Evolutionary conservation across 1,140 invertebrate genomes (phyloP).

Genomic region (Tetramorium alpestre): DNA sequence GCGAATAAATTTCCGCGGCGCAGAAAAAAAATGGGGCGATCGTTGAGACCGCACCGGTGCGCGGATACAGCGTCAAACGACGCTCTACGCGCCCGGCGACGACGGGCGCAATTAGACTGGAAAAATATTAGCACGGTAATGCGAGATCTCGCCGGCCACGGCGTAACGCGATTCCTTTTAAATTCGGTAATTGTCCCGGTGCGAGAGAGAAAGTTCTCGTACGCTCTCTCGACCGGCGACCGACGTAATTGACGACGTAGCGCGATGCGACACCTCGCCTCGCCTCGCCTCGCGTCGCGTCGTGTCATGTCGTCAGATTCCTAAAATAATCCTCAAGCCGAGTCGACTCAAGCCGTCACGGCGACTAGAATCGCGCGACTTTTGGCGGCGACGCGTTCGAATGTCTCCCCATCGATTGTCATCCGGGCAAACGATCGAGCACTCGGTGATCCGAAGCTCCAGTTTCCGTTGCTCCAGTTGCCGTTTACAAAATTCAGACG

Average conservation of each 20-base stretch:
- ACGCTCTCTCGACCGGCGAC: background rate
- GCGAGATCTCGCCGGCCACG: slow-evolving; percentile 52
- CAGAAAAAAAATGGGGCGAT: slow-evolving; percentile 53
- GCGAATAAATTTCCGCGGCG: slow-evolving; percentile 59
- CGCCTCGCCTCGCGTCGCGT: slow-evolving; percentile 13
- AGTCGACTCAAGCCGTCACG: slow-evolving; percentile 3
- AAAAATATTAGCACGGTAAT: slow-evolving; percentile 74
- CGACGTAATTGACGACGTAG: slow-evolving; percentile 36
- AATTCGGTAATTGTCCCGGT: slow-evolving; percentile 71
- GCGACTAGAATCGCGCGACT: slow-evolving; percentile 1
- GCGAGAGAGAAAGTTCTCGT: slow-evolving; percentile 49
- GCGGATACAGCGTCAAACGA: background rate
- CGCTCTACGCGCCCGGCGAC: background rate
- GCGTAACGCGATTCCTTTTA: slow-evolving; percentile 73
- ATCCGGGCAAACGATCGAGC: background rate
- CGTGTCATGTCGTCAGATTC: slow-evolving; percentile 60
- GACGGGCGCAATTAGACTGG: slow-evolving; percentile 67
- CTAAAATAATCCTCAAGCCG: slow-evolving; percentile 61
- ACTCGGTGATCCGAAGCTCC: background rate
- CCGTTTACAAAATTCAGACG: background rate
- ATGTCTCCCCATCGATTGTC: background rate
- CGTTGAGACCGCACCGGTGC: background rate
- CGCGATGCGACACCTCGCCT: slow-evolving; percentile 36
- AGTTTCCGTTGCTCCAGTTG: background rate
- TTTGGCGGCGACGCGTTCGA: slow-evolving; percentile 8